Evolutionary conservation across 2,888 invertebrate genomes (phyloP).

Genomic region (Azorinus chamasolen): DNA sequence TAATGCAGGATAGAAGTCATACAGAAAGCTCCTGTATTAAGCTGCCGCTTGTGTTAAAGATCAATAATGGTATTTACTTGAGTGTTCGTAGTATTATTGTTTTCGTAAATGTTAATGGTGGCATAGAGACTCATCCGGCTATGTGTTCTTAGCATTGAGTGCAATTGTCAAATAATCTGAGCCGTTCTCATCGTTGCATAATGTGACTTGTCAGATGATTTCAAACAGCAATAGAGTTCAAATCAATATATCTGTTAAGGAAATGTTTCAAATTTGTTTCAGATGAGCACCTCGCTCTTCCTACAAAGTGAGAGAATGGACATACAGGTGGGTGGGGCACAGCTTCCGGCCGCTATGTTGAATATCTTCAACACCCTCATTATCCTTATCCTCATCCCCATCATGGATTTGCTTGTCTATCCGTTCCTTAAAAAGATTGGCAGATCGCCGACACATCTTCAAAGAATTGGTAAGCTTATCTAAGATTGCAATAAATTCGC

Average conservation of each 20-base stretch:
- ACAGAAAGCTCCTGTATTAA: no score
- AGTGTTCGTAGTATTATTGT: no score
- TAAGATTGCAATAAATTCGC: no score
- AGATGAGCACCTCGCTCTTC: constrained; percentile 83
- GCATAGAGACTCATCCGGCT: no score
- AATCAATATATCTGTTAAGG: neutral
- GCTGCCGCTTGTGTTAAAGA: no score
- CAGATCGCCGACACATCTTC: constrained; percentile 76
- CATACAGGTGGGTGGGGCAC: constrained; percentile 68
- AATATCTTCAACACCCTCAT: constrained; percentile 82
- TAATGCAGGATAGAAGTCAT: no score
- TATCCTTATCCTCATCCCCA: constrained; percentile 81
- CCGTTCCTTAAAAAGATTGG: constrained; percentile 74
- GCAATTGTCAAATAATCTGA: neutral
- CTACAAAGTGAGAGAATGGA: constrained; percentile 82
- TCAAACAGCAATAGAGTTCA: no score
- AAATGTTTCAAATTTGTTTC: constrained; percentile 32
- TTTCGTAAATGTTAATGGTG: no score
- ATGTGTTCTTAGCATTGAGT: neutral
- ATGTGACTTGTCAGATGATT: neutral
- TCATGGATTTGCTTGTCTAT: constrained; percentile 80
- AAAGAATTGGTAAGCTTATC: constrained; percentile 79
- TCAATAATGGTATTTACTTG: no score
- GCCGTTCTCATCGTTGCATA: neutral
- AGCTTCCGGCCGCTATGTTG: constrained; percentile 81